A percentile compares a stretch with the other conserved stretches of the same genome.
Evolutionary conservation across 2,888 invertebrate species (phyloP).

Genomic region (Cheilosia vernalis): DNA sequence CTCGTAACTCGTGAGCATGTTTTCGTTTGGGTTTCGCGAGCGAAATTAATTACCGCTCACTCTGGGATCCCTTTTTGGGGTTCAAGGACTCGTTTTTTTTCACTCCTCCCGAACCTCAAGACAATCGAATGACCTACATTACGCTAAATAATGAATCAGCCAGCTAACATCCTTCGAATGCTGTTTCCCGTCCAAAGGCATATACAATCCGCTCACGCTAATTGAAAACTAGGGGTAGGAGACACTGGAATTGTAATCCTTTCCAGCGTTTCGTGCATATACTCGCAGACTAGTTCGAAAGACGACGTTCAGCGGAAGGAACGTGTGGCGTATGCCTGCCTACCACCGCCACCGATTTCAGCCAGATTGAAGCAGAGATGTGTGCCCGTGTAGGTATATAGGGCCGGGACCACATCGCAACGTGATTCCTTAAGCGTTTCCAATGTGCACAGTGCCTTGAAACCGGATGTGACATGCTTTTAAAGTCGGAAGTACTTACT

Average conservation of each 20-base stretch:
- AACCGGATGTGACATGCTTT: constrained; percentile 83
- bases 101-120: constrained; percentile 42
- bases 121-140: constrained; percentile 72
- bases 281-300: constrained; percentile 36
- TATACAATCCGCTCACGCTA: constrained; percentile 57
- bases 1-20: constrained; percentile 24
- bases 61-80: constrained; percentile 51
- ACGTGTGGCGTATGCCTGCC: constrained; percentile 41
- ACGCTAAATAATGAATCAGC: constrained; percentile 67
- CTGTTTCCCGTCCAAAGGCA: constrained; percentile 19
- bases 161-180: constrained; percentile 56
- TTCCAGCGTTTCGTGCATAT: background rate
- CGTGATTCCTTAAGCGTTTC: constrained; percentile 63
- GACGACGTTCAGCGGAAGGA: constrained; percentile 47
- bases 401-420: constrained; percentile 57
- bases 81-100: constrained; percentile 49
- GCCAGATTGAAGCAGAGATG: constrained; percentile 16
- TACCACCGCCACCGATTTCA: constrained; percentile 32
- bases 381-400: background rate
- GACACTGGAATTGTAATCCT: constrained; percentile 17
- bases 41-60: constrained; percentile 67
- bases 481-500: constrained; percentile 83
- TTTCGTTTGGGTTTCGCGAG: constrained; percentile 52
- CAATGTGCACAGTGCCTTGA: constrained; percentile 71
- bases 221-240: constrained; percentile 56